Evolutionary conservation across 2,797 vertebrate genomes (phyloP).

Genomic region (Crenuchus spilurus): DNA sequence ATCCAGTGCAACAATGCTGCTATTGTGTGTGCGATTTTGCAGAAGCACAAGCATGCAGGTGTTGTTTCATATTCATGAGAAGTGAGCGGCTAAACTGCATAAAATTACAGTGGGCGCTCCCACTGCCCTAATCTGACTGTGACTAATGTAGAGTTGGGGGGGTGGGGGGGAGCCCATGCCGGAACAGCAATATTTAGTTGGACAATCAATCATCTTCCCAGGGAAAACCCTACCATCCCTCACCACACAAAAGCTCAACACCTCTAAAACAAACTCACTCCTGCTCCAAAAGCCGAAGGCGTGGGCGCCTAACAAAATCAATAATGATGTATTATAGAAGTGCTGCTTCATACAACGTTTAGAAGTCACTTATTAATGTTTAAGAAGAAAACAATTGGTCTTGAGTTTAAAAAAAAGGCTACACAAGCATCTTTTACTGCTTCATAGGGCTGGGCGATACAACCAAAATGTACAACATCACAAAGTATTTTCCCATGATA

Average conservation of each 20-base stretch:
- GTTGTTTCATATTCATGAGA: conserved; percentile 58
- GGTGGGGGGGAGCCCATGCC: conserved; percentile 58
- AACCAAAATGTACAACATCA: neutral
- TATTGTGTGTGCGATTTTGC: conserved; percentile 45
- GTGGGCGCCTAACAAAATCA: conserved; percentile 16
- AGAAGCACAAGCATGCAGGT: conserved; percentile 32
- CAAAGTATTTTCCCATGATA: neutral
- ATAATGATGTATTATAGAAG: conserved; percentile 36
- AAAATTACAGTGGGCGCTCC: conserved; percentile 63
- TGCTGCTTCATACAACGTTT: conserved; percentile 4
- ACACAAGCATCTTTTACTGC: neutral
- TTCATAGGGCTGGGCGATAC: neutral
- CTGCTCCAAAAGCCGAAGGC: conserved; percentile 17
- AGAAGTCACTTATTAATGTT: conserved; percentile 30
- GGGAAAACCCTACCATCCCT: conserved; percentile 36
- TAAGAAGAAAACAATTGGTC: conserved; percentile 26
- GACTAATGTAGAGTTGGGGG: conserved; percentile 69
- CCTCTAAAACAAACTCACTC: conserved; percentile 58
- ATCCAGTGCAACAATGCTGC: conserved; percentile 51
- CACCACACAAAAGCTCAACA: conserved; percentile 34
- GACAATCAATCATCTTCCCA: conserved; percentile 72
- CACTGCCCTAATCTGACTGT: conserved; percentile 65
- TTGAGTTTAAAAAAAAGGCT: neutral
- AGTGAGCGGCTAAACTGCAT: conserved; percentile 66
- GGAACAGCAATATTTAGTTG: conserved; percentile 74